Evolutionary conservation across 2,113 vertebrate genomes (phyloP).

Genomic region (Micronycteris hirsuta): DNA sequence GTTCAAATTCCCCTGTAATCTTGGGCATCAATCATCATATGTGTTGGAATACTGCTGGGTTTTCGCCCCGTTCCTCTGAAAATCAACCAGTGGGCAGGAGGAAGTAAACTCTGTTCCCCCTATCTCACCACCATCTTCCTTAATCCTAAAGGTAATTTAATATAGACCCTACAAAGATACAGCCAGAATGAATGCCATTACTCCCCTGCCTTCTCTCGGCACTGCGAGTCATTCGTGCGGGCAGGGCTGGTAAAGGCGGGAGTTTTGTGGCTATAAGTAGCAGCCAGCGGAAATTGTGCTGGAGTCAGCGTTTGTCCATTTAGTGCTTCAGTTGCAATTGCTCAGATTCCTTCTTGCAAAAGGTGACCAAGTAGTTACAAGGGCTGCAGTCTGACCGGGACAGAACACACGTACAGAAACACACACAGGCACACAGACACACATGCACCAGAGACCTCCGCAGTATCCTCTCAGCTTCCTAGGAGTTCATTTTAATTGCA

Average conservation of each 20-base stretch:
- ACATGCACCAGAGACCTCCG: conserved; percentile 69
- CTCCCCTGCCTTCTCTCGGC: neutral
- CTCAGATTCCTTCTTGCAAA: conserved; percentile 64
- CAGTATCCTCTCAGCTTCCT: conserved; percentile 77
- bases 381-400: conserved; percentile 72
- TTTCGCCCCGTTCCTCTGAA: too few species aligned
- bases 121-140: too few species aligned
- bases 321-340: conserved; percentile 56
- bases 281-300: neutral
- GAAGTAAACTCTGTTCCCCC: too few species aligned
- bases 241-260: neutral
- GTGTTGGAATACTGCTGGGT: too few species aligned
- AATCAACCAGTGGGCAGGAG: too few species aligned
- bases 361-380: conserved; percentile 70
- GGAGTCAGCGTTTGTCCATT: conserved; percentile 15
- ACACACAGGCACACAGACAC: conserved; percentile 23
- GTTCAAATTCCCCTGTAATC: too few species aligned
- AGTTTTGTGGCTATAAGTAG: neutral
- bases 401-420: neutral
- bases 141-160: neutral
- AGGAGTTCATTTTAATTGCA: neutral
- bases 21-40: too few species aligned
- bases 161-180: neutral
- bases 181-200: neutral
- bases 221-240: neutral